Conservation (phyloP, 1,140 invertebrate genomes). For the Telenomus remus region DNA sequence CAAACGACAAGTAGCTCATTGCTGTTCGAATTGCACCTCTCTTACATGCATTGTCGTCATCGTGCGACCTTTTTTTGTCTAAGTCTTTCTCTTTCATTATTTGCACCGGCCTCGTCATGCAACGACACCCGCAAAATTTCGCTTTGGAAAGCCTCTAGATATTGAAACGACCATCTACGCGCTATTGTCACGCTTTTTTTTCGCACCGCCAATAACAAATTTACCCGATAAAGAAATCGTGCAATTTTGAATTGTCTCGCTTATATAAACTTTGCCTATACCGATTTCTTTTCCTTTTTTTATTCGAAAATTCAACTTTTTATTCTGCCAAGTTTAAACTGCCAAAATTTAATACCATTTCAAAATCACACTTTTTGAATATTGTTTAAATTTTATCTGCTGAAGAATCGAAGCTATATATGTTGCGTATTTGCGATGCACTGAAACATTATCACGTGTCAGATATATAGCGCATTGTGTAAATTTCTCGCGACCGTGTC, state of each 20-base stretch:
- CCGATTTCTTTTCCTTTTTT: neutral
- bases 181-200: slow-evolving; percentile 42
- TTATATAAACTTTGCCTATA: neutral
- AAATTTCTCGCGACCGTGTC: slow-evolving; percentile 24
- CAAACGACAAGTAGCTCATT: slow-evolving; percentile 31
- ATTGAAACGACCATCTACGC: slow-evolving; percentile 48
- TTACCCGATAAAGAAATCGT: slow-evolving; percentile 22
- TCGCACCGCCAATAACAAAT: slow-evolving; percentile 29
- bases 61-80: slow-evolving; percentile 12
- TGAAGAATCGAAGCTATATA: slow-evolving; percentile 1
- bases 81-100: neutral
- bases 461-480: slow-evolving; percentile 16
- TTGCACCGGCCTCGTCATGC: slow-evolving; percentile 30
- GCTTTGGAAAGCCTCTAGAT: slow-evolving; percentile 50
- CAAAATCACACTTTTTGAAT: too few relatives aligned
- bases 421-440: too few relatives aligned
- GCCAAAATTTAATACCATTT: too few relatives aligned
- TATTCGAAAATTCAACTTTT: neutral
- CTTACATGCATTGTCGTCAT: slow-evolving; percentile 27
- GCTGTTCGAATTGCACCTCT: slow-evolving; percentile 9
- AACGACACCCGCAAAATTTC: slow-evolving; percentile 53
- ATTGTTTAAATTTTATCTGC: too few relatives aligned
- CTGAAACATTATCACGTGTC: neutral
- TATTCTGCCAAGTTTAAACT: too few relatives aligned
- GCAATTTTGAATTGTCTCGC: slow-evolving; percentile 21